Percentiles rank a stretch among this genome's conserved stretches.
phyloP scores from a whole-genome alignment of 2,888 invertebrate genomes.

The Lasioglossum marginatum region DNA sequence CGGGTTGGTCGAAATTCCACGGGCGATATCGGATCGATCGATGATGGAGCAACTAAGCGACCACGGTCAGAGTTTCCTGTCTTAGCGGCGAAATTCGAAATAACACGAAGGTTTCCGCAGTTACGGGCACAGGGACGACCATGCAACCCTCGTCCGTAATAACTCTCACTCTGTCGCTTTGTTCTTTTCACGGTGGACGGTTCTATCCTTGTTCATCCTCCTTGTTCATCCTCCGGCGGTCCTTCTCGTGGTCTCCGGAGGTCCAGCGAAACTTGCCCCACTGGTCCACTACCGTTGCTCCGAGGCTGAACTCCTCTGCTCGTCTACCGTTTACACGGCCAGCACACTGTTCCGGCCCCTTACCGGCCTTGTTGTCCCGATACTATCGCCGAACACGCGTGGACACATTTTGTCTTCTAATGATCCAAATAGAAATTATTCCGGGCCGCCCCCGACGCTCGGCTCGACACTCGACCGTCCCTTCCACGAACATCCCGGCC shows the following conservation, averaged over 20 bases:
- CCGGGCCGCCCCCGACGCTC: slow-evolving; percentile 58
- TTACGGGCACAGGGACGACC: slow-evolving; percentile 61
- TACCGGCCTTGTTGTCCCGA: slow-evolving; percentile 69
- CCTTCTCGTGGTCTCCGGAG: slow-evolving; percentile 52
- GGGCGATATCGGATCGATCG: background rate
- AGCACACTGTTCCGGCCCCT: slow-evolving; percentile 64
- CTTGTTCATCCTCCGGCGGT: slow-evolving; percentile 1
- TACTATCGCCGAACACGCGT: slow-evolving; percentile 72
- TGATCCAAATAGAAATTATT: slow-evolving; percentile 77
- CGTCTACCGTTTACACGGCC: slow-evolving; percentile 74
- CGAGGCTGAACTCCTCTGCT: slow-evolving; percentile 50
- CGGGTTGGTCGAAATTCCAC: background rate
- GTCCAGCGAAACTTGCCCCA: slow-evolving; percentile 69
- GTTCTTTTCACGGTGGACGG: slow-evolving; percentile 11
- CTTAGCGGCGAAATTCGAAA: slow-evolving; percentile 36
- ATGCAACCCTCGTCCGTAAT: slow-evolving; percentile 67
- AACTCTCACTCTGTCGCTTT: slow-evolving; percentile 56
- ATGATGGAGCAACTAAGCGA: background rate
- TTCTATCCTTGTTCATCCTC: slow-evolving; percentile 11
- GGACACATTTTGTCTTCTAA: slow-evolving; percentile 79
- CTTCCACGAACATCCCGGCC: slow-evolving; percentile 27
- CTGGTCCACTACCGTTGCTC: slow-evolving; percentile 63
- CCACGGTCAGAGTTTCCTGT: slow-evolving; percentile 45
- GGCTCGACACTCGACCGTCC: slow-evolving; percentile 43
- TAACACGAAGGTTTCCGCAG: slow-evolving; percentile 46